Base-by-base conservation (phyloP, 2,113 vertebrate species). In the Silurus meridionalis region DNA sequence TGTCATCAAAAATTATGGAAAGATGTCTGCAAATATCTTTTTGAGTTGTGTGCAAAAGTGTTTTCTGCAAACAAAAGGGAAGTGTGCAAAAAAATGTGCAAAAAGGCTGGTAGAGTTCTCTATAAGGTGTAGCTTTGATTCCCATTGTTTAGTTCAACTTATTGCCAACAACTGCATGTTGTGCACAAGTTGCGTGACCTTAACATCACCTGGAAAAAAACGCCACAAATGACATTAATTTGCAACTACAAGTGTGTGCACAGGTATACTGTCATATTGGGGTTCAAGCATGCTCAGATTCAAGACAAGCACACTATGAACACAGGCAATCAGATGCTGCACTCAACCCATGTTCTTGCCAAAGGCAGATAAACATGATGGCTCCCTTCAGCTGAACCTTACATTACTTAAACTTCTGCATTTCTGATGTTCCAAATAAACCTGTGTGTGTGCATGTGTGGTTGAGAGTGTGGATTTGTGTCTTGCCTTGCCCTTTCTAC, bases 401-500 rank as follows among this genome's bases (percentile, higher is more conserved):
- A 52, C 53, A 19, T 80, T 28, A 60, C 7, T 60, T 60, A 60
- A 28, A 80, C 9, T 57, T 28, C 52, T 80, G 78, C 46, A 46
- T 21, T 5, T 11, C 0, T 80, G 57, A 15, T 60, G 78, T 21
- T 80, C 9, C 48, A 48, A 81, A 17, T 50, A 53, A 17, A 57
- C 23, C 50, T 1, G 57, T 28, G 53, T 74, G 57, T 58, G 15
- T 84, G 64, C 80, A 63, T 53, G n/a, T 81, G 83, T 85, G 78
- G 55, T 25, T 3, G 25, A 23, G 57, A 28, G 14, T 23, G 25
- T 78, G 14, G 52, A 77, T 78, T 60, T 86, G 60, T 71, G 19
- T 71, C 21, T n/a, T 55, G 14, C 60, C 37, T 79, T 37, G 85
- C 50, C 46, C 55, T 85, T 69, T 83, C 84, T 75, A 57, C 71